Base-by-base conservation (phyloP, 2,888 invertebrate species). In the Pterobdella sp. region DNA sequence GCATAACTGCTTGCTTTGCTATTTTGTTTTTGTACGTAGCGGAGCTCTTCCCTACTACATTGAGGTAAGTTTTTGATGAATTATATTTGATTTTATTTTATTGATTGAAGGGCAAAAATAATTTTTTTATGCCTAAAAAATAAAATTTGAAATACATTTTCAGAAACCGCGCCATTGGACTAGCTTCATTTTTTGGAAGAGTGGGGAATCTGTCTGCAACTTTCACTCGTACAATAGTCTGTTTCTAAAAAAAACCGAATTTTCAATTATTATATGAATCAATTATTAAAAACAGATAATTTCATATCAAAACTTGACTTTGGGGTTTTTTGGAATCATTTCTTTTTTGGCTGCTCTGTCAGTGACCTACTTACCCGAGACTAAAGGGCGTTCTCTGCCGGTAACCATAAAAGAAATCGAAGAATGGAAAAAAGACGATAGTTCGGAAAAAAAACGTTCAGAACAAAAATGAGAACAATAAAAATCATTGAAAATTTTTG, bases 1-100 rank as follows among this genome's bases (percentile, higher is more conserved):
- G 81, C 26, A 82, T 83, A 42, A 81, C 81, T 3, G 82, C 81
- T 1, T 78, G 81, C 3, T 83, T 82, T 72, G 80, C 80, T 1
- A 80, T 80, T 18, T 77, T 81, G 0, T 83, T 82, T 73, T 78
- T 83, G 60, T 82, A 81, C 73, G 79, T 80, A 22, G 78, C 81
- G 1, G 83, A 83, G 74, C 80, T 82, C 49, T 82, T 82, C 74
- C 72, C 66, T n/a, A 72, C 66, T 29, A 71, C 29, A 34, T 36
- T 71, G 26, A 71, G 71, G 71, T 71, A 22, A n/a, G n/a, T n/a
- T n/a, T n/a, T n/a, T n/a, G n/a, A 56, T 56, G 60, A 56, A 26
- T 56, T 22, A 4, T 56, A 3, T 18, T 14, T 14, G 42, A 42
- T 14, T 18, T 42, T 42, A 56, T 56, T 56, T 56, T 3, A 56